Conservation (phyloP, 2,888 invertebrate genomes). For the Malthinus flaveolus region DNA sequence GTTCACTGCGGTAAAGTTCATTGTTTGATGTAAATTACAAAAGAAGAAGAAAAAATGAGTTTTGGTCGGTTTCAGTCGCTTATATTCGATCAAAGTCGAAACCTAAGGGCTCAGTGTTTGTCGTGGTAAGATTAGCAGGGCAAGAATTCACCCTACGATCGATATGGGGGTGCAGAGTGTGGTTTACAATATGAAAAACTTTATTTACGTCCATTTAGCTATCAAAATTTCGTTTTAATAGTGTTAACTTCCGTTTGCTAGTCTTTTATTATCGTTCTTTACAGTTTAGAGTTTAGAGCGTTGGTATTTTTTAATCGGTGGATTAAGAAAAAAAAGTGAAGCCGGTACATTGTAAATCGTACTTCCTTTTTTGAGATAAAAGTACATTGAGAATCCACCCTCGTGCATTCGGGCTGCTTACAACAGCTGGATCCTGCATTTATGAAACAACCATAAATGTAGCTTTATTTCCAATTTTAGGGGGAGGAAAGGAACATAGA, state of each 20-base stretch:
- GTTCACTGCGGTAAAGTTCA: conserved; percentile 8
- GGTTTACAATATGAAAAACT: conserved; percentile 30
- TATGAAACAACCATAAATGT: conserved; percentile 32
- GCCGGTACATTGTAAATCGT: conserved; percentile 2
- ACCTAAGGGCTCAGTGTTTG: conserved; percentile 28
- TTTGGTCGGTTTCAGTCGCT: conserved; percentile 24
- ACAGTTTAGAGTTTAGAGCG: too few relatives aligned
- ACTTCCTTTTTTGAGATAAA: conserved; percentile 8
- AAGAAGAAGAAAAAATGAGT: conserved; percentile 17
- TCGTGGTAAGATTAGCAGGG: conserved; percentile 36
- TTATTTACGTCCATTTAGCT: neutral
- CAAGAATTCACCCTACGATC: conserved; percentile 37
- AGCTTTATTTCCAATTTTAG: conserved; percentile 34
- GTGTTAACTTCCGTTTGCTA: too few relatives aligned
- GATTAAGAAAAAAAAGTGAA: too few relatives aligned
- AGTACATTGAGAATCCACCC: conserved; percentile 23
- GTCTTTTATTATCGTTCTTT: too few relatives aligned
- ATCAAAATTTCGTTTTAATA: too few relatives aligned
- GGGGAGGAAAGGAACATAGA: conserved; percentile 22
- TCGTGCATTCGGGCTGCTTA: conserved; percentile 28
- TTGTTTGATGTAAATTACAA: conserved; percentile 20
- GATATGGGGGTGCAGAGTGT: conserved; percentile 39
- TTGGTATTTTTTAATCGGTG: too few relatives aligned
- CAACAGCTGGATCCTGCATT: conserved; percentile 32
- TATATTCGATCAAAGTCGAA: conserved; percentile 24